These are phyloP conservation scores for Dicyrtomina minuta DNA, from an alignment of 2,888 invertebrate genomes.

Conservation along the genomic window DNA sequence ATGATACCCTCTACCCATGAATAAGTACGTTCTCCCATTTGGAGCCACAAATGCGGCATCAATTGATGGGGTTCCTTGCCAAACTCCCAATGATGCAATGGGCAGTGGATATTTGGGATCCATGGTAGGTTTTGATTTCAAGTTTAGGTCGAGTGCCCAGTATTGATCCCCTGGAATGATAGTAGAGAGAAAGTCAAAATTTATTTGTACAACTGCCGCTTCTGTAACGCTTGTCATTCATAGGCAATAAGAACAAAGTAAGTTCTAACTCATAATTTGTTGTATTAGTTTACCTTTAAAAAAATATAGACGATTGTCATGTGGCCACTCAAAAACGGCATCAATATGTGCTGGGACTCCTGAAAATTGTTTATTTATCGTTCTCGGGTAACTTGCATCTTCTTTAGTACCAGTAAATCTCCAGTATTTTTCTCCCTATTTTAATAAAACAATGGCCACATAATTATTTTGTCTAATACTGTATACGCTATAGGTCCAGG, in stretches of 20 bases:
- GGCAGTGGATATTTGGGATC: slow-evolving; percentile 8
- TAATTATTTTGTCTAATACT: not conserved
- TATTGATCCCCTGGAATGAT: slow-evolving; percentile 13
- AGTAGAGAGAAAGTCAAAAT: not conserved
- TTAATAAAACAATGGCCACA: not conserved
- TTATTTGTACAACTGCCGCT: not conserved
- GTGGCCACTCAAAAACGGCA: slow-evolving; percentile 41
- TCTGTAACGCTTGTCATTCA: not conserved
- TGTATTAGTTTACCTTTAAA: slow-evolving; percentile 35
- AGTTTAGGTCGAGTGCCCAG: slow-evolving; percentile 21
- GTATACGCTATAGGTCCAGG: too few species aligned
- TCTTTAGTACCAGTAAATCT: slow-evolving; percentile 36
- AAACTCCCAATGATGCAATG: not conserved
- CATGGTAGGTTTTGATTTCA: not conserved
- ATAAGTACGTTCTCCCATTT: slow-evolving; percentile 39
- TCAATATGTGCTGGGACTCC: slow-evolving; percentile 48
- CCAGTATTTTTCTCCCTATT: slow-evolving; percentile 47
- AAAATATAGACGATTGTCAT: slow-evolving; percentile 44
- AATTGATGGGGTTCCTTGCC: not conserved
- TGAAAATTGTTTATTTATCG: slow-evolving; percentile 41
- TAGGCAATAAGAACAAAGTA: not conserved
- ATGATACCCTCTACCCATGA: slow-evolving; percentile 46
- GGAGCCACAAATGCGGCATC: slow-evolving; percentile 29
- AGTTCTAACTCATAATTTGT: not conserved
- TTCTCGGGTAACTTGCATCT: slow-evolving; percentile 44